phyloP scores from a whole-genome alignment of 2,888 invertebrate species.

The Phortica magna region DNA sequence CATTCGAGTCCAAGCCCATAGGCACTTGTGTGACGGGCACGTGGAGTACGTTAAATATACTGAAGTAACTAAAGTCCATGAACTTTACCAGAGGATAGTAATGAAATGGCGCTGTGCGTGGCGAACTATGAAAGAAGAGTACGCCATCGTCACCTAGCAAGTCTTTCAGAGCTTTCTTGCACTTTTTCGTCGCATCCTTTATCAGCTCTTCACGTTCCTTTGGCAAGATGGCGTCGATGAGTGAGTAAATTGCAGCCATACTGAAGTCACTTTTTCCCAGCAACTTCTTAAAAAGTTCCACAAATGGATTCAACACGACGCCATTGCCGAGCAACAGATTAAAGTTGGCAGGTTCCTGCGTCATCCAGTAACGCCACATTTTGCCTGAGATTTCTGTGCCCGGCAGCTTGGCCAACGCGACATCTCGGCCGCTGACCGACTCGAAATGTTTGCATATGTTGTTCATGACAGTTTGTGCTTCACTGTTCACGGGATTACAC shows the following conservation, averaged over 20 bases:
- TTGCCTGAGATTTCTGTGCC: constrained; percentile 79
- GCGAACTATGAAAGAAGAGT: constrained; percentile 89
- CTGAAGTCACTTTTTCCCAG: constrained; percentile 83
- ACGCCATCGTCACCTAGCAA: constrained; percentile 88
- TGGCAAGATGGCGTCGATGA: constrained; percentile 84
- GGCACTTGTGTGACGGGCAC: constrained; percentile 89
- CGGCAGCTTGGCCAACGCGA: constrained; percentile 70
- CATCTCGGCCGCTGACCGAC: constrained; percentile 68
- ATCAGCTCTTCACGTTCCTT: constrained; percentile 83
- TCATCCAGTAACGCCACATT: constrained; percentile 89
- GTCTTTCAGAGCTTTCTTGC: constrained; percentile 82
- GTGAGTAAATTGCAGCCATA: constrained; percentile 83
- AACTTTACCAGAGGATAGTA: constrained; percentile 87
- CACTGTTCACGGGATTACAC: constrained; percentile 84
- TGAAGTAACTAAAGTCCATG: constrained; percentile 91
- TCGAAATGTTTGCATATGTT: constrained; percentile 79
- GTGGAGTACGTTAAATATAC: constrained; percentile 89
- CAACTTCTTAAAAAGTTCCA: constrained; percentile 82
- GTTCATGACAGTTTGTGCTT: constrained; percentile 83
- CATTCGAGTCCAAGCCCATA: constrained; percentile 88
- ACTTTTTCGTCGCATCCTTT: constrained; percentile 80
- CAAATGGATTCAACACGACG: constrained; percentile 79
- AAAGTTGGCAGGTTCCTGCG: constrained; percentile 83
- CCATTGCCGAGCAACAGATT: constrained; percentile 83
- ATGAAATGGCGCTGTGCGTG: constrained; percentile 89